Evolutionary conservation across 2,113 vertebrate genomes (phyloP), one percentile per base, ranked within the genome.

Genomic region (Gallinago jamesoni): DNA sequence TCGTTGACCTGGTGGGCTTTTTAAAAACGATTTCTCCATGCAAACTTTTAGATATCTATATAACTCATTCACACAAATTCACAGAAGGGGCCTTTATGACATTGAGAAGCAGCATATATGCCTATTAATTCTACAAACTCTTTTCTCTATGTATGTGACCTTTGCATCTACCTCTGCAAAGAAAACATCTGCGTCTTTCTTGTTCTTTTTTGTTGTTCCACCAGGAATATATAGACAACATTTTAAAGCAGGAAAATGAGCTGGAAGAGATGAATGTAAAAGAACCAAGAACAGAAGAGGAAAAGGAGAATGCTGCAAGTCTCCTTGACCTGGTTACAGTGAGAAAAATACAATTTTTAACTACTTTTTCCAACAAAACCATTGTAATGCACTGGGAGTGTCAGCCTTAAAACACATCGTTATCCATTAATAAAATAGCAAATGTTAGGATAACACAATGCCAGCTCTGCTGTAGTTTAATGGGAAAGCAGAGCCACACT

Each of bases 181-280:
- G 28, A 60, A 92, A 70, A 81, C 7, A n/a, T 37, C 37, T 84
- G 19, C 45, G 37, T 78, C n/a, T 73, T 80, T 74, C 50, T 62
- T 83, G 16, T 37, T 79, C 7, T 77, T 91, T 87, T 43, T 92
- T 30, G 15, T 83, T 89, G 24, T 77, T 79, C 33, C 50, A 73
- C 48, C 89, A 99, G 99, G 95, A 97, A 43, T 99, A 99, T 80
- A 97, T 99, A 23, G 97, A 98, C 70, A 96, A 97, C 67, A 96
- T 99, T 80, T 97, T 99, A 86, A 97, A 97, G 90, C 98, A 97
- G 88, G 98, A 99, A 94, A 94, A 97, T 79, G 96, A 96, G 25
- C 95, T 97, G 28, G 98, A 98, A 82, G 97, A 99, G 62, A 98
- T 98, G 95, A 97, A 96, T 24, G 63, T 98, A 50, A 99, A 99